A percentile compares a stretch with the other conserved stretches of the same genome.
These are phyloP conservation scores for Malurus leucopterus DNA, from an alignment of 2,797 vertebrate species.

Conservation along the genomic window DNA sequence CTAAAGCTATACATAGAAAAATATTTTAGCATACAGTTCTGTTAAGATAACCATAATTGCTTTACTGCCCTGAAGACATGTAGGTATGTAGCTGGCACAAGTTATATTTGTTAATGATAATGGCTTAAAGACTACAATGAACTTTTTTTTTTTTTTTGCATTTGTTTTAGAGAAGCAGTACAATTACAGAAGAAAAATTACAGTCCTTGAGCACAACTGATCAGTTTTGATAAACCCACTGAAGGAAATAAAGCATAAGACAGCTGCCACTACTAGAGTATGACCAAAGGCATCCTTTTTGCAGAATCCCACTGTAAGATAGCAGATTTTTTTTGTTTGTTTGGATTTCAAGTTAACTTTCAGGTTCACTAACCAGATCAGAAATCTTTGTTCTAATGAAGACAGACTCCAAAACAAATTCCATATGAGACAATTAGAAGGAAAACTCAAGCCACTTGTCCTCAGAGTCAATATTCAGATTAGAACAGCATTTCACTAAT, in stretches of 20 bases:
- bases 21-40: not conserved
- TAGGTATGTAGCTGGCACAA: not conserved
- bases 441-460: not conserved
- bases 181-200: not conserved
- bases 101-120: not conserved
- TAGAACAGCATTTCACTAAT: not conserved
- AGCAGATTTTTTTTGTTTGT: not conserved
- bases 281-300: not conserved
- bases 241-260: not conserved
- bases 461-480: not conserved
- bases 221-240: not conserved
- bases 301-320: rapidly evolving
- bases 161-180: not conserved
- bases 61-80: not conserved
- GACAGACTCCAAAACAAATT: not conserved
- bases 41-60: not conserved
- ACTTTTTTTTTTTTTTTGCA: not conserved
- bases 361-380: not conserved
- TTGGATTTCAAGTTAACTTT: not conserved
- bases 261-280: not conserved
- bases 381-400: not conserved
- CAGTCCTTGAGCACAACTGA: not conserved
- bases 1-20: not conserved
- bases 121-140: not conserved
- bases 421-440: not conserved